These are phyloP conservation scores for Coptotermes formosanus DNA, from an alignment of 1,140 invertebrate species.

Conservation along the genomic window DNA sequence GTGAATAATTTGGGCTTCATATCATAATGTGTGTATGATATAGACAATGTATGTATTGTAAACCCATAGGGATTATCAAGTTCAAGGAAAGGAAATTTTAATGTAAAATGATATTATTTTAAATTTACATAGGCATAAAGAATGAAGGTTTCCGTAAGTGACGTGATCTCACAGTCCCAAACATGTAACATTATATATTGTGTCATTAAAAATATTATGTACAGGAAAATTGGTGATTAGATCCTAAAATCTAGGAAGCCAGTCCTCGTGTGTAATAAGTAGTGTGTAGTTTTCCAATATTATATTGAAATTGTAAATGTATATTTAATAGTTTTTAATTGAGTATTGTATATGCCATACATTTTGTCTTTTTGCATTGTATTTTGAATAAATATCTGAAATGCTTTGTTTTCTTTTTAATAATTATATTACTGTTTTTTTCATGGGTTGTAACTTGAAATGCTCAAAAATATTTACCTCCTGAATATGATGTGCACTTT, in stretches of 20 bases:
- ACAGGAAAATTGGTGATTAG: constrained; percentile 2
- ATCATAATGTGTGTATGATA: constrained; percentile 17
- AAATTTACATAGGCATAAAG: not conserved
- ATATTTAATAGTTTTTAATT: constrained; percentile 26
- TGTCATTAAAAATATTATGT: constrained; percentile 14
- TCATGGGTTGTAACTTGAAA: not conserved
- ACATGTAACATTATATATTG: constrained; percentile 20
- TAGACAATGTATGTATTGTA: constrained; percentile 14
- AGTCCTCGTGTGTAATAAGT: not conserved
- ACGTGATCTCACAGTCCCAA: constrained; percentile 20
- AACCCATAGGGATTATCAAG: not conserved
- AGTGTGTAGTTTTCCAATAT: constrained; percentile 13
- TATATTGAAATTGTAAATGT: constrained; percentile 18
- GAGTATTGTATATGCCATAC: constrained; percentile 26
- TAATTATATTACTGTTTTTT: not conserved
- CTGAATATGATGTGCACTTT: no score
- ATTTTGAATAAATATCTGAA: constrained; percentile 28
- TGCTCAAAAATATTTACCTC: no score
- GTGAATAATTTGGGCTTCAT: constrained; percentile 6
- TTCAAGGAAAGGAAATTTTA: constrained; percentile 5
- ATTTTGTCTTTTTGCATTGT: constrained; percentile 28
- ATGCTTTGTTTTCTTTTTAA: constrained; percentile 24
- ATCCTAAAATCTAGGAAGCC: constrained; percentile 18
- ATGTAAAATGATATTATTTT: not conserved
- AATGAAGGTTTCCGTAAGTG: constrained; percentile 14